Percentiles rank a stretch among this genome's conserved stretches.
Evolutionary conservation across 1,140 invertebrate species (phyloP).

Genomic region (Scaptomyza hsui): DNA sequence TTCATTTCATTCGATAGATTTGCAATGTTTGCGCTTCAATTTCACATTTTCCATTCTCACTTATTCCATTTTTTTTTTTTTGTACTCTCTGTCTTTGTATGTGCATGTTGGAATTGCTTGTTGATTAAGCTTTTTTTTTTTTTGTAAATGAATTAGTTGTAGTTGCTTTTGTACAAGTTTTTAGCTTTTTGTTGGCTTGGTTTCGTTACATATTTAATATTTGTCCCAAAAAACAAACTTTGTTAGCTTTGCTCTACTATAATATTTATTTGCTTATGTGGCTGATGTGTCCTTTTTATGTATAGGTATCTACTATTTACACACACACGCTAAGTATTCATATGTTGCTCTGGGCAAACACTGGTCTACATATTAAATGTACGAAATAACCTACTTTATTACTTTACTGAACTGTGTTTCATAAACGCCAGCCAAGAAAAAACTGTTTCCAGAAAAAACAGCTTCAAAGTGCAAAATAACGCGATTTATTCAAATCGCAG

Average conservation of each 20-base stretch:
- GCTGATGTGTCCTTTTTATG: background rate
- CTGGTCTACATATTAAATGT: no score
- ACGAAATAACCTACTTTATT: no score
- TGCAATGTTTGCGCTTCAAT: slow-evolving; percentile 23
- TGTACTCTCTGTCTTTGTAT: background rate
- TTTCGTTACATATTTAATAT: slow-evolving; percentile 5
- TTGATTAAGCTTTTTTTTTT: no score
- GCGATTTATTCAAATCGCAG: no score
- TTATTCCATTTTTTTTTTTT: slow-evolving; percentile 1
- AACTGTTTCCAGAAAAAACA: no score
- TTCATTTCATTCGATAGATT: slow-evolving; percentile 10
- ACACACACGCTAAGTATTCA: background rate
- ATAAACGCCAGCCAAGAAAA: no score
- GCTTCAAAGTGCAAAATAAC: no score
- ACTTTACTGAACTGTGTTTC: no score
- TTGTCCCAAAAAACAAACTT: slow-evolving; percentile 3
- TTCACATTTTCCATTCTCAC: slow-evolving; percentile 23
- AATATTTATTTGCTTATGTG: background rate
- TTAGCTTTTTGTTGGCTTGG: no score
- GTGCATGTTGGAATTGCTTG: slow-evolving; percentile 52
- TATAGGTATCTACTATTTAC: background rate
- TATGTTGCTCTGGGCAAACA: no score
- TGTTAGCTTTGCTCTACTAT: background rate
- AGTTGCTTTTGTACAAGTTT: background rate
- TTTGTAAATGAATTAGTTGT: background rate